Evolutionary conservation across 2,888 invertebrate species (phyloP).

Genomic region (Falcaria lacertinaria): DNA sequence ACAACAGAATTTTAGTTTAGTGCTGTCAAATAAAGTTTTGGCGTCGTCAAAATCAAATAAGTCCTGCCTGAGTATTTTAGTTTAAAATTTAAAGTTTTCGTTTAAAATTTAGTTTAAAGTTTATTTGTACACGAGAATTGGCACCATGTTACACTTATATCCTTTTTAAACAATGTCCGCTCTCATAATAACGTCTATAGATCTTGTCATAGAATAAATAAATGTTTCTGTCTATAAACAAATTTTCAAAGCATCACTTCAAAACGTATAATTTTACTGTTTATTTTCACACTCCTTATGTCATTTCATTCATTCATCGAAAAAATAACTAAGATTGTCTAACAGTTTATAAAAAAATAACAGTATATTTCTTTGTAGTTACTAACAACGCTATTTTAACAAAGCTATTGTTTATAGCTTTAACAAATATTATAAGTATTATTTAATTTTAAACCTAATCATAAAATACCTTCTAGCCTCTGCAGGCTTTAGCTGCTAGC

Average conservation of each 20-base stretch:
- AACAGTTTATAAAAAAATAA: slow-evolving; percentile 16
- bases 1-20: too few relatives aligned
- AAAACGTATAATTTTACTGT: slow-evolving; percentile 31
- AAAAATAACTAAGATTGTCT: slow-evolving; percentile 12
- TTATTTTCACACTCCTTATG: slow-evolving; percentile 21
- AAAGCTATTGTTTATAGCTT: slow-evolving; percentile 16
- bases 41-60: too few relatives aligned
- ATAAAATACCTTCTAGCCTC: slow-evolving; percentile 26
- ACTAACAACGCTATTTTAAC: slow-evolving; percentile 61
- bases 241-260: slow-evolving; percentile 62
- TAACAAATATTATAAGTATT: background rate
- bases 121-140: too few relatives aligned
- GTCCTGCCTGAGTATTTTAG: too few relatives aligned
- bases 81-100: too few relatives aligned
- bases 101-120: too few relatives aligned
- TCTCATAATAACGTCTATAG: slow-evolving; percentile 35
- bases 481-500: slow-evolving; percentile 39
- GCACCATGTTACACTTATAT: too few relatives aligned
- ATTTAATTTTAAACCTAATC: too few relatives aligned
- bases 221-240: slow-evolving; percentile 24
- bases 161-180: slow-evolving; percentile 34
- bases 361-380: slow-evolving; percentile 17
- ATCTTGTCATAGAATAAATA: slow-evolving; percentile 39
- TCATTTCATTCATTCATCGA: slow-evolving; percentile 39
- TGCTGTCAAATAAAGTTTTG: too few relatives aligned